A percentile compares a stretch with the other conserved stretches of the same genome.
phyloP scores from a whole-genome alignment of 2,113 vertebrate species.

The Phocoena phocoena region DNA sequence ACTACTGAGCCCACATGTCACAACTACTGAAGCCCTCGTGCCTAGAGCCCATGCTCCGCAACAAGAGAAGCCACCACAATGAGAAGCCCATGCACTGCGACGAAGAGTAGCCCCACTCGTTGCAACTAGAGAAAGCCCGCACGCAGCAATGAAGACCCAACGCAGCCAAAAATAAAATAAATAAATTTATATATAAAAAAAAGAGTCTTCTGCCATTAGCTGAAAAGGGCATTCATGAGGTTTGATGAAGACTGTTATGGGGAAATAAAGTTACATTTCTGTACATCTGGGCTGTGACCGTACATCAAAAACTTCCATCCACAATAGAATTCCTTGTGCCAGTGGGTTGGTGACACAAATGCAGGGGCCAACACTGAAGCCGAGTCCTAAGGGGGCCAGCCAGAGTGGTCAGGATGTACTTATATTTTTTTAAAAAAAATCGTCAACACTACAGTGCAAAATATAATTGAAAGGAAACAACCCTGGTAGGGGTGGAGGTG shows the following conservation, averaged over 20 bases:
- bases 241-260: not conserved
- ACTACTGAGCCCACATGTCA: too few relatives aligned
- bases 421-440: not conserved
- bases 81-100: too few relatives aligned
- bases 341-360: not conserved
- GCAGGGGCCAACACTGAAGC: not conserved
- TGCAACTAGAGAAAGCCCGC: too few relatives aligned
- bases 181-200: too few relatives aligned
- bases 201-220: not conserved
- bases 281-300: not conserved
- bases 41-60: rapidly evolving
- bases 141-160: too few relatives aligned
- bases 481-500: not conserved
- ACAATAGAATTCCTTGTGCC: not conserved
- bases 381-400: not conserved
- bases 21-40: too few relatives aligned
- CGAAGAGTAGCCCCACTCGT: too few relatives aligned
- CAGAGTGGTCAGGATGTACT: not conserved
- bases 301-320: too few relatives aligned
- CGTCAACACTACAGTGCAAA: too few relatives aligned
- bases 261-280: not conserved
- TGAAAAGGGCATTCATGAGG: not conserved
- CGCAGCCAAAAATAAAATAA: too few relatives aligned
- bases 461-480: not conserved
- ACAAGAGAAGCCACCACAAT: too few relatives aligned